Conservation (phyloP, 1,140 invertebrate genomes). For the Drosophila trapezifrons region DNA sequence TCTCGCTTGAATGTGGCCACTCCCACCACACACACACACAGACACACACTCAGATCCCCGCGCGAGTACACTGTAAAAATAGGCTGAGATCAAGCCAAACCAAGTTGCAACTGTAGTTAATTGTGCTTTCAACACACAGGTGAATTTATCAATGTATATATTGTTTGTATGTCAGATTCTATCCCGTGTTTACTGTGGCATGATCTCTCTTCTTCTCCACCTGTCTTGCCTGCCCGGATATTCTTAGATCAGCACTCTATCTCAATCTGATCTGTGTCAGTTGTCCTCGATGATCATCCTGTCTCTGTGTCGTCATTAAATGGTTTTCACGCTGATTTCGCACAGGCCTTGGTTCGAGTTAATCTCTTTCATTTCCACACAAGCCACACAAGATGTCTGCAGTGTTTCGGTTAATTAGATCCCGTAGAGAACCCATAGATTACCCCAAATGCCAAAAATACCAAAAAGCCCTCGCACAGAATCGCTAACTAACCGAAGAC, state of each 20-base stretch:
- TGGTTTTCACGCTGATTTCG: conserved; percentile 9
- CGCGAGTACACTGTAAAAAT: conserved; percentile 68
- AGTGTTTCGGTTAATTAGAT: conserved; percentile 32
- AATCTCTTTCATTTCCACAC: conserved; percentile 26
- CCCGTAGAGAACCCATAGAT: conserved; percentile 29
- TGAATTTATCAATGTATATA: conserved; percentile 65
- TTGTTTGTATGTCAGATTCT: conserved; percentile 50
- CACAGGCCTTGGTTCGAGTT: conserved; percentile 29
- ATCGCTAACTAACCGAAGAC: conserved; percentile 38
- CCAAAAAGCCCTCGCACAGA: conserved; percentile 16
- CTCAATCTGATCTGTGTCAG: conserved; percentile 20
- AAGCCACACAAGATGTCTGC: conserved; percentile 27
- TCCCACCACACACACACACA: not conserved
- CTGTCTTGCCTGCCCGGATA: conserved; percentile 51
- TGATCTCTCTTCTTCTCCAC: conserved; percentile 48
- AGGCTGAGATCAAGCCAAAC: conserved; percentile 52
- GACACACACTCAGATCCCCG: conserved; percentile 5
- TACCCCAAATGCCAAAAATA: not conserved
- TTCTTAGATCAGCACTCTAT: conserved; percentile 39
- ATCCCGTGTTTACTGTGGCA: conserved; percentile 71
- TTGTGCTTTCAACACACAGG: conserved; percentile 74
- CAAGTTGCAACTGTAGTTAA: conserved; percentile 75
- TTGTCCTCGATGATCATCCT: conserved; percentile 28
- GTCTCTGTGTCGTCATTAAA: conserved; percentile 15
- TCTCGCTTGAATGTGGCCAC: conserved; percentile 46